These are phyloP conservation scores for Tachyglossus aculeatus DNA, from an alignment of 2,797 vertebrate genomes.

Conservation along the genomic window DNA sequence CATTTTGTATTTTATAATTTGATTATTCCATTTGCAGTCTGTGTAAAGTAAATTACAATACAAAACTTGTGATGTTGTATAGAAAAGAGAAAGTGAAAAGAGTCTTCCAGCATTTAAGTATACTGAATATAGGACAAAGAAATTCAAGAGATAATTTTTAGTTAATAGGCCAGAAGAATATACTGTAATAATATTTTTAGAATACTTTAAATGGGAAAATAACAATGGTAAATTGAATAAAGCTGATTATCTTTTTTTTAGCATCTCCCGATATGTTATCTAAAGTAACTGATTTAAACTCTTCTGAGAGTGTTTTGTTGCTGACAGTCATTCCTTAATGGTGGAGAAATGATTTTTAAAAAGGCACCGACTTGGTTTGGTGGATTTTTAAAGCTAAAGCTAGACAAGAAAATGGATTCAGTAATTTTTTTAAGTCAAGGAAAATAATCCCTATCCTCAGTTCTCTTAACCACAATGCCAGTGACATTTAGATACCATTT, in stretches of 20 bases:
- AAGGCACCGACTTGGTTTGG: slow-evolving; percentile 32
- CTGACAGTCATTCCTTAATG: too few species aligned
- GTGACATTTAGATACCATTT: neutral
- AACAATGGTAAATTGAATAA: slow-evolving; percentile 18
- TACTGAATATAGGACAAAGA: neutral
- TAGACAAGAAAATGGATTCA: neutral
- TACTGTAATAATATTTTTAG: slow-evolving; percentile 28
- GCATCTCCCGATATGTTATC: slow-evolving; percentile 24
- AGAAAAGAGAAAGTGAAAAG: slow-evolving; percentile 25
- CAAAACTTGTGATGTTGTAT: slow-evolving; percentile 15
- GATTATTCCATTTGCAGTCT: slow-evolving; percentile 39
- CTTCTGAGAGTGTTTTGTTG: too few species aligned
- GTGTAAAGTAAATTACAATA: slow-evolving; percentile 32
- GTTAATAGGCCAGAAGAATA: neutral
- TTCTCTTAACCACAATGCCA: neutral
- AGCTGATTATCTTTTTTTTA: slow-evolving; percentile 31
- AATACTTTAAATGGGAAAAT: slow-evolving; percentile 41
- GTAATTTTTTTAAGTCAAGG: neutral
- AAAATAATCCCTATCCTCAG: neutral
- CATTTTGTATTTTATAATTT: slow-evolving; percentile 35
- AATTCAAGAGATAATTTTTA: slow-evolving; percentile 14
- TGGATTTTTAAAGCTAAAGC: slow-evolving; percentile 22
- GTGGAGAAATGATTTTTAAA: slow-evolving; percentile 25
- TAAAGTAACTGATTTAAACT: neutral
- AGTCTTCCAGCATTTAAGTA: neutral